Base-by-base conservation (phyloP, 2,888 invertebrate species). In the Drosophila borealis region DNA sequence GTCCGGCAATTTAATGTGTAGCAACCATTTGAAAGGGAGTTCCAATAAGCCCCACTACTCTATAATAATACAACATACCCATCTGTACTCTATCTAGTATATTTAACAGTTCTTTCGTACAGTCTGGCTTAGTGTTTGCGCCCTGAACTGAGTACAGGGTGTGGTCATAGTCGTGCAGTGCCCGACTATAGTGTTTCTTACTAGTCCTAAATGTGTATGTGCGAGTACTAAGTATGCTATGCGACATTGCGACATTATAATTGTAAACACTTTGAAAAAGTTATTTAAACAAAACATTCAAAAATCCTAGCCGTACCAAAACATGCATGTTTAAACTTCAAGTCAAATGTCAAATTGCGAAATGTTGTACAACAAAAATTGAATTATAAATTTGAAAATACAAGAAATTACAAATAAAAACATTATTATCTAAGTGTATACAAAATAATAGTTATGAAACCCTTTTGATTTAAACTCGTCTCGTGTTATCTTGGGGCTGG, bases 291-390 rank as follows among this genome's bases (percentile, higher is more conserved):
- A 49, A 61, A 54, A 19, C 17, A 45, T 46, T 34, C 46, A 17
- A n/a, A 34, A 54, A 57, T 39, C 49, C 57, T 42, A 63, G 45
- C 51, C 70, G 76, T 50, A 55, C 45, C 55, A 55, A 61, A 42
- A 21, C 39, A 29, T 29, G 29, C 29, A 46, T 51, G 54, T 57
- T 50, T 13, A 34, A 63, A 64, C 37, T 59, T 45, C 48, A 54
- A 74, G 37, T 63, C 50, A 13, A 67, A 78, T 78, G 74, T 78
- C 68, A 73, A 75, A 64, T 72, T 67, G 48, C 55, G 21, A 50
- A 73, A 68, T 29, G 29, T 68, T 78, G 74, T 78, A 50, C 55
- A 78, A 73, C 63, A 63, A 61, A 59, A 49, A n/a, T 29, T 29
- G 29, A 29, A 29, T 29, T 29, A 29, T 29, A 29, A 29, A 29